phyloP scores from a whole-genome alignment of 2,888 invertebrate species.

The Atethmia centrago region DNA sequence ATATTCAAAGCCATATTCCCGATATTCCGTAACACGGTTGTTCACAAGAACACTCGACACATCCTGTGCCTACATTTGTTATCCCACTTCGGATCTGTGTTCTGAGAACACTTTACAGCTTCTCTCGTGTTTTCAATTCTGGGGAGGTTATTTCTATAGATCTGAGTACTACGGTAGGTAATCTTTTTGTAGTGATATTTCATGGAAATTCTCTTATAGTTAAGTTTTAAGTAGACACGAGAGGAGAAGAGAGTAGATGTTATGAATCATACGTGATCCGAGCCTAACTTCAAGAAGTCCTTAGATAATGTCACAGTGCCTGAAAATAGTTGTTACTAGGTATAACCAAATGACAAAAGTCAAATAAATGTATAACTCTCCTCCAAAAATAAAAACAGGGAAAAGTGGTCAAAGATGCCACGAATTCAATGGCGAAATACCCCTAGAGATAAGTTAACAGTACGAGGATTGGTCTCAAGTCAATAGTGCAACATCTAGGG shows the following conservation, averaged over 20 bases:
- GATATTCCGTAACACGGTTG: constrained; percentile 21
- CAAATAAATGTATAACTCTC: neutral
- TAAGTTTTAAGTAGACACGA: neutral
- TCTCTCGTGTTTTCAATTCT: constrained; percentile 18
- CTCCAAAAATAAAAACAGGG: neutral
- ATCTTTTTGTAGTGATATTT: neutral
- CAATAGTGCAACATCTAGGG: too few species aligned
- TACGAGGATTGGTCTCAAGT: neutral
- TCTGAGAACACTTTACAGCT: constrained; percentile 33
- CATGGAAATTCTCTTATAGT: neutral
- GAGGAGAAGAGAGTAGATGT: too few species aligned
- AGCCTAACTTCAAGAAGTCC: neutral
- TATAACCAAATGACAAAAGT: neutral
- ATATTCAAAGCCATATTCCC: constrained; percentile 34
- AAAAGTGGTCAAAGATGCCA: neutral
- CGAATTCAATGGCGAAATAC: neutral
- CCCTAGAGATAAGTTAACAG: neutral
- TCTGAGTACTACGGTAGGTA: neutral
- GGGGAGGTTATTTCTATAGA: neutral
- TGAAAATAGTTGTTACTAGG: neutral
- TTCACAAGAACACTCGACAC: constrained; percentile 39
- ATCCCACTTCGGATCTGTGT: constrained; percentile 36
- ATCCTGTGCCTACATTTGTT: constrained; percentile 33
- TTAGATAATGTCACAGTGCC: neutral
- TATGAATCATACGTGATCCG: too few species aligned